A percentile compares a stretch with the other conserved stretches of the same genome.
Conservation (phyloP, 1,140 invertebrate species). For the Danaus plexippus region DNA sequence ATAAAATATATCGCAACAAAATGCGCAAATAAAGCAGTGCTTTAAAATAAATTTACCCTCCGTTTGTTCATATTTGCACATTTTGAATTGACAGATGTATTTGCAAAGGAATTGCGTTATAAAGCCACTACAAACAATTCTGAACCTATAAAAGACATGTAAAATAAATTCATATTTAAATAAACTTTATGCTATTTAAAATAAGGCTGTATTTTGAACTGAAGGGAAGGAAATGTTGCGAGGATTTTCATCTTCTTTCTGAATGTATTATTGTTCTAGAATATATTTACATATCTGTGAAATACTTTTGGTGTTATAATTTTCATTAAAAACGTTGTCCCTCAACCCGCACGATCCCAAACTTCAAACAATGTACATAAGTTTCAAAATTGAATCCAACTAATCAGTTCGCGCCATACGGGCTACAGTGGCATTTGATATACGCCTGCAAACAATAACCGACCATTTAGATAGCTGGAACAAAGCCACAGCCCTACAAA, state of each 20-base stretch:
- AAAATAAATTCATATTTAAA: neutral
- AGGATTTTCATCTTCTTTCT: slow-evolving; percentile 1
- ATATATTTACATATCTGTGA: too few relatives aligned
- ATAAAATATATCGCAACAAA: slow-evolving; percentile 5
- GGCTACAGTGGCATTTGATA: slow-evolving; percentile 26
- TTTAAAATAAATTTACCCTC: too few relatives aligned
- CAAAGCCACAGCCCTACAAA: slow-evolving; percentile 32
- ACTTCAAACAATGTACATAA: slow-evolving; percentile 12
- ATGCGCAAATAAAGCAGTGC: slow-evolving; percentile 9
- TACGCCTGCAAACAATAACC: slow-evolving; percentile 32
- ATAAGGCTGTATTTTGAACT: slow-evolving; percentile 1
- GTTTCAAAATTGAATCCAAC: slow-evolving; percentile 41
- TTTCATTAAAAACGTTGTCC: neutral
- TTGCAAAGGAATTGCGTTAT: slow-evolving; percentile 4
- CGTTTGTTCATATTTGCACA: slow-evolving; percentile 4
- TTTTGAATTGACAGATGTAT: slow-evolving; percentile 4
- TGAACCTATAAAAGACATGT: slow-evolving; percentile 3
- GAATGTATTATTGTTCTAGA: slow-evolving; percentile 5
- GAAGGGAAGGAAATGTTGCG: neutral
- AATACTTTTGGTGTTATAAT: slow-evolving; percentile 2
- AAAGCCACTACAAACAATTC: slow-evolving; percentile 11
- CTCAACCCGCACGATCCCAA: slow-evolving; percentile 8
- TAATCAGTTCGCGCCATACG: slow-evolving; percentile 32
- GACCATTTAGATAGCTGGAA: slow-evolving; percentile 34
- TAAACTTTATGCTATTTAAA: neutral